Conservation (phyloP, 2,888 invertebrate species). For the Phorcus lineatus region DNA sequence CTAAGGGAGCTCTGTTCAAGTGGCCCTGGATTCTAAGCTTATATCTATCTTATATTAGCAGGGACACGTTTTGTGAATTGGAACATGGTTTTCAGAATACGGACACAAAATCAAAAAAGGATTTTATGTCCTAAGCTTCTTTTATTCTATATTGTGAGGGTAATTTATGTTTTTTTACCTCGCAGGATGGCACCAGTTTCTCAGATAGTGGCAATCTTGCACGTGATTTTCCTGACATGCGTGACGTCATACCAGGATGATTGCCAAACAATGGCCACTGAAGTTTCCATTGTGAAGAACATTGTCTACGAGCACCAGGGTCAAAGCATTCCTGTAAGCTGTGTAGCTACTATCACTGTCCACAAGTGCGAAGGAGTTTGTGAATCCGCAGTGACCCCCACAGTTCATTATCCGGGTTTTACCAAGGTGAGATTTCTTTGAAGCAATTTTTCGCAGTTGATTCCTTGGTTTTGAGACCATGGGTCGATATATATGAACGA, state of each 20-base stretch:
- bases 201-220: not conserved
- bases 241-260: constrained; percentile 15
- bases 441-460: too few relatives aligned
- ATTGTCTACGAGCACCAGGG: constrained; percentile 42
- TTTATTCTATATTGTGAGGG: too few relatives aligned
- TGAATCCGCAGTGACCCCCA: constrained; percentile 85
- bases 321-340: constrained; percentile 71
- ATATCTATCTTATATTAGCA: too few relatives aligned
- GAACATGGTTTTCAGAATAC: too few relatives aligned
- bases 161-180: too few relatives aligned
- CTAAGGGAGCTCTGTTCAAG: too few relatives aligned
- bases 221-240: not conserved
- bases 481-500: too few relatives aligned
- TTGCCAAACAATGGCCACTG: constrained; percentile 43
- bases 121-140: too few relatives aligned
- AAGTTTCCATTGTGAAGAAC: constrained; percentile 42
- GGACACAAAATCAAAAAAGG: too few relatives aligned
- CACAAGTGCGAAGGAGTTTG: constrained; percentile 96
- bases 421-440: constrained; percentile 46
- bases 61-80: too few relatives aligned
- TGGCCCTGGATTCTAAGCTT: too few relatives aligned
- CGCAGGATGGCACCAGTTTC: not conserved
- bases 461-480: too few relatives aligned
- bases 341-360: constrained; percentile 91
- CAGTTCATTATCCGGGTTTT: constrained; percentile 55